Base-by-base conservation (phyloP, 2,888 invertebrate genomes). In the Drosophila emarginata region DNA sequence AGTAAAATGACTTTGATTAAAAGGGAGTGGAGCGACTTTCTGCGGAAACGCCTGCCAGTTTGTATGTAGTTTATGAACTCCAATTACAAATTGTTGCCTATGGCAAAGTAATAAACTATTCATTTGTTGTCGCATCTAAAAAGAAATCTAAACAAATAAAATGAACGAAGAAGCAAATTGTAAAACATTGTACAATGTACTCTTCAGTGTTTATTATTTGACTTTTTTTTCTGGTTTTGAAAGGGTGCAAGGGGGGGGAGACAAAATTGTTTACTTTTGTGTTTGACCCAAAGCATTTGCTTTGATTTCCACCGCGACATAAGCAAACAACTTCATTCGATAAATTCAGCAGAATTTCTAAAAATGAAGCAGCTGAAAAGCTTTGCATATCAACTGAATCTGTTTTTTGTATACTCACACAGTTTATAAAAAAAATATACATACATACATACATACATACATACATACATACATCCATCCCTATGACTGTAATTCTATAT, bases 121-220 rank as follows among this genome's bases (percentile, higher is more conserved):
- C 78, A 85, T 62, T 80, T 77, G 77, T 71, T 85, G 80, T 81
- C 86, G 66, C 80, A 79, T 79, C 76, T 69, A 61, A 60, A 12
- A 6, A 60, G 39, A 56, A 45, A 52, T 64, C 63, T 63, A 78
- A 79, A 79, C 65, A 84, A 71, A 74, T 50, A 21, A 12, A 11
- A 4, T n/a, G 14, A 52, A 28, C 21, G 32, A 11, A 32, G 9
- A 32, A 32, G 32, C 32, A 52, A 50, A 14, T 50, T 50, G 18
- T 9, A 15, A 18, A 18, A 50, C 18, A 32, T 32, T 32, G 26
- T 23, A 23, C n/a, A 56, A 56, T 56, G 37, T 37, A 18, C 39
- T 37, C 37, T 57, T 21, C 39, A 39, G 36, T 37, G 57, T 57
- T 39, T 57, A 23, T 57, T 54, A 54, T 54, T 54, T 54, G 54